Percentiles rank a stretch among this genome's conserved stretches.
phyloP scores from a whole-genome alignment of 2,797 vertebrate genomes.

The Synanceia verrucosa region DNA sequence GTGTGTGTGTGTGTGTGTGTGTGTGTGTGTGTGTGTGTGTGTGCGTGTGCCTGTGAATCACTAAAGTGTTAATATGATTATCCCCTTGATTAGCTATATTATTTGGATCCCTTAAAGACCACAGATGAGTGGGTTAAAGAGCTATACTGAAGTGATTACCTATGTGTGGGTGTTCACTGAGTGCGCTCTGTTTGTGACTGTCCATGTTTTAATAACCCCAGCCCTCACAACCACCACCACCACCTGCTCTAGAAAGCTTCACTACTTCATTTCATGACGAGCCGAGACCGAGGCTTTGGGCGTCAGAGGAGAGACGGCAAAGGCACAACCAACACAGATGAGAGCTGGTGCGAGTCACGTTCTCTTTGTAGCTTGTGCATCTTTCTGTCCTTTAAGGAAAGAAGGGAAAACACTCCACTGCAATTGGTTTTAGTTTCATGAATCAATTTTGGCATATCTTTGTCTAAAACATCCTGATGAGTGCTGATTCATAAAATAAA shows the following conservation, averaged over 20 bases:
- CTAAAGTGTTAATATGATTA: slow-evolving; percentile 60
- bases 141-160: slow-evolving; percentile 68
- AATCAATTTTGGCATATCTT: slow-evolving; percentile 1
- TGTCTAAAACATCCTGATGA: slow-evolving; percentile 16
- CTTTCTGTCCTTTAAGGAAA: not conserved
- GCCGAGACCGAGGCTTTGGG: slow-evolving; percentile 4
- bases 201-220: slow-evolving; percentile 47
- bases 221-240: slow-evolving; percentile 13
- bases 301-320: not conserved
- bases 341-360: not conserved
- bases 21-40: not conserved
- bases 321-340: not conserved
- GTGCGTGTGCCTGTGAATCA: slow-evolving; percentile 18
- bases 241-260: slow-evolving; percentile 11
- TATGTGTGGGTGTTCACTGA: slow-evolving; percentile 46
- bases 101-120: slow-evolving; percentile 63
- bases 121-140: slow-evolving; percentile 74
- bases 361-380: not conserved
- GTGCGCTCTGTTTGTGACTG: slow-evolving; percentile 2
- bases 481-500: slow-evolving; percentile 16
- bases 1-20: not conserved
- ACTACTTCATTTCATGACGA: slow-evolving; percentile 14
- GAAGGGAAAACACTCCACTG: not conserved
- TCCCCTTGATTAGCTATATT: slow-evolving; percentile 73
- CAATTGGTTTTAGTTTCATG: not conserved